Percentiles rank a stretch among this genome's conserved stretches.
These are phyloP conservation scores for Poeciliopsis gracilis DNA, from an alignment of 2,797 vertebrate species.

Conservation along the genomic window DNA sequence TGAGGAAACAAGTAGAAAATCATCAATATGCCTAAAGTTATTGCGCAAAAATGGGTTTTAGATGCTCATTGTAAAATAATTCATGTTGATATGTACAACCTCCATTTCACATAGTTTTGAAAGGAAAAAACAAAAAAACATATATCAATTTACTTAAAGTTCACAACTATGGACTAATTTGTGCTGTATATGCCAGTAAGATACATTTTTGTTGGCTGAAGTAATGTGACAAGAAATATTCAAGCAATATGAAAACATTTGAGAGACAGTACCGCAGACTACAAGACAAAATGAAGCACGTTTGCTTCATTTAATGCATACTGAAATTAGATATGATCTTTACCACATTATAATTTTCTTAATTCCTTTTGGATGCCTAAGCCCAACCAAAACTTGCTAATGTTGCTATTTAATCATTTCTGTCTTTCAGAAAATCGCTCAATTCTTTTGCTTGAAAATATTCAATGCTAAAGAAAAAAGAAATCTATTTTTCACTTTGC, in stretches of 20 bases:
- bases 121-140: background rate
- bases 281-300: constrained; percentile 7
- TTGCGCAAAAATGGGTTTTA: background rate
- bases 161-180: background rate
- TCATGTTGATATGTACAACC: background rate
- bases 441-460: constrained; percentile 22
- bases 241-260: background rate
- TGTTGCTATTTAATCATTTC: background rate
- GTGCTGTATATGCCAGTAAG: background rate
- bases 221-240: background rate
- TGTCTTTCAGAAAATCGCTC: background rate
- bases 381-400: background rate
- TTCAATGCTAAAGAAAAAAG: constrained; percentile 35
- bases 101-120: background rate
- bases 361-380: constrained; percentile 23
- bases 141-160: background rate
- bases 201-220: background rate
- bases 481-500: constrained; percentile 16
- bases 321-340: background rate
- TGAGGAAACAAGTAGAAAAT: constrained; percentile 11
- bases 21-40: background rate
- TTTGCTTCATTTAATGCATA: constrained; percentile 1
- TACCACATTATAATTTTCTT: constrained; percentile 16
- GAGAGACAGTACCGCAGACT: background rate
- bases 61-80: background rate